These are phyloP conservation scores for Acrobasis consociella DNA, from an alignment of 2,888 invertebrate genomes.

Conservation along the genomic window DNA sequence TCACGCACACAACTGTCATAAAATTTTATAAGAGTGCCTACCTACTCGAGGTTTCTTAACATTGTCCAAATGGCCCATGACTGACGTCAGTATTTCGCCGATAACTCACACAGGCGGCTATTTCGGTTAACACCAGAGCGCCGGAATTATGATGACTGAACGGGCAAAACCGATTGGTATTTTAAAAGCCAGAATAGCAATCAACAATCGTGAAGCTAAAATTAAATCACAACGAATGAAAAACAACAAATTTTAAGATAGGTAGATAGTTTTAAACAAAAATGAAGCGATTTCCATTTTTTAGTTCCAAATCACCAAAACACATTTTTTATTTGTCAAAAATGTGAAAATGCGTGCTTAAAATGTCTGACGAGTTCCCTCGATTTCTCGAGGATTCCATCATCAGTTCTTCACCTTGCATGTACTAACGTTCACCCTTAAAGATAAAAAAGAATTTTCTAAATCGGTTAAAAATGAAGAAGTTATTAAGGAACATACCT, in stretches of 20 bases:
- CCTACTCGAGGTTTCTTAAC: slow-evolving; percentile 38
- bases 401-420: too few species aligned
- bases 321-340: too few species aligned
- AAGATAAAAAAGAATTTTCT: too few species aligned
- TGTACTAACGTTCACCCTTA: too few species aligned
- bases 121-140: slow-evolving; percentile 58
- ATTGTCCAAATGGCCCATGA: slow-evolving; percentile 64
- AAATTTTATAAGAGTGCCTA: slow-evolving; percentile 15
- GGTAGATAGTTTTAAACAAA: too few species aligned
- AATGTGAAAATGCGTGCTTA: too few species aligned
- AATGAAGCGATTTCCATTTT: too few species aligned
- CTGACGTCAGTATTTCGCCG: slow-evolving; percentile 68
- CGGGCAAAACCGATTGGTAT: slow-evolving; percentile 62
- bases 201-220: slow-evolving; percentile 45
- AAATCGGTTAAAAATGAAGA: too few species aligned
- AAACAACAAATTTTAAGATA: slow-evolving; percentile 7
- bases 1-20: slow-evolving; percentile 2
- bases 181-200: slow-evolving; percentile 53
- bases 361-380: too few species aligned
- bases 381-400: too few species aligned
- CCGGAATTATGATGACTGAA: slow-evolving; percentile 63
- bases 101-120: slow-evolving; percentile 61
- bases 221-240: slow-evolving; percentile 34
- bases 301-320: too few species aligned
- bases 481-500: too few species aligned